Conservation (phyloP, 2,888 invertebrate species). For the Drosophila kuntzei region DNA sequence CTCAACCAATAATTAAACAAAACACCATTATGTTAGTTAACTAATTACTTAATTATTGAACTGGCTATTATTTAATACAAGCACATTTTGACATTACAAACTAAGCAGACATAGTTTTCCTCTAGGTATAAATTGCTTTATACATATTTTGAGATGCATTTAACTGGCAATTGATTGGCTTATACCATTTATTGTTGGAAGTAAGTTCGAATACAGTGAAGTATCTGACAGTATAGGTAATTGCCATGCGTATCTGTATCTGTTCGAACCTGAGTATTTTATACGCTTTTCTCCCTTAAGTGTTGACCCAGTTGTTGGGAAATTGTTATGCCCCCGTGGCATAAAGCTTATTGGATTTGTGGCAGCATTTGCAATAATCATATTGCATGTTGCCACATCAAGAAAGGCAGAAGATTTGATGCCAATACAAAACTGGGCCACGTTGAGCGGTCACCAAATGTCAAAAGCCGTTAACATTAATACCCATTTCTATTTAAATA, state of each 20-base stretch:
- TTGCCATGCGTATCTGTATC: constrained; percentile 14
- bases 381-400: constrained; percentile 43
- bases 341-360: constrained; percentile 60
- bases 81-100: background rate
- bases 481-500: constrained; percentile 20
- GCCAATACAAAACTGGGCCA: constrained; percentile 52
- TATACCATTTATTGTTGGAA: constrained; percentile 1
- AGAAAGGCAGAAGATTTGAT: constrained; percentile 10
- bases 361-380: constrained; percentile 64
- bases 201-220: background rate
- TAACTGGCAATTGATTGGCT: constrained; percentile 4
- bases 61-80: background rate
- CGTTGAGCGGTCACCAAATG: constrained; percentile 51
- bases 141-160: background rate
- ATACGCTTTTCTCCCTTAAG: constrained; percentile 21
- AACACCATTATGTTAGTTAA: background rate
- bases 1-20: background rate
- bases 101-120: background rate
- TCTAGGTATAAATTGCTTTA: background rate
- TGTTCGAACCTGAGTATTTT: constrained; percentile 9
- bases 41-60: background rate
- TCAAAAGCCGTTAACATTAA: constrained; percentile 65
- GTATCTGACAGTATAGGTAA: constrained; percentile 6
- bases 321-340: constrained; percentile 31
- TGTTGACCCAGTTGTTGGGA: constrained; percentile 58